Evolutionary conservation across 2,888 invertebrate species (phyloP).

Genomic region (Pristionchus entomophagus): DNA sequence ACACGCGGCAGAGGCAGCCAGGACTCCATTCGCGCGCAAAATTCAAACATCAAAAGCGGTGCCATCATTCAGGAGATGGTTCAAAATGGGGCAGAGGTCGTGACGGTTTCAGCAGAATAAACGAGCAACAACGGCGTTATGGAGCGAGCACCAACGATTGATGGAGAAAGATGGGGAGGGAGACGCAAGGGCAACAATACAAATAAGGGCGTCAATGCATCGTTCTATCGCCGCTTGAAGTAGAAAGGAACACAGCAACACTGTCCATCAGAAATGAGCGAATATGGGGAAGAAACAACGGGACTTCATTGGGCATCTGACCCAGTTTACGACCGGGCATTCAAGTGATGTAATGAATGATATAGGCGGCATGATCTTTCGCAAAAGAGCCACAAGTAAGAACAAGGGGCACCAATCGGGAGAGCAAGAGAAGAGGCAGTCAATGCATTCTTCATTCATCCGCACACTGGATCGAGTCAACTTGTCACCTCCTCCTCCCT

Average conservation of each 20-base stretch:
- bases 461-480: not conserved
- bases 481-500: constrained; percentile 11
- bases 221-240: not conserved
- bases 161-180: not conserved
- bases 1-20: too few relatives aligned
- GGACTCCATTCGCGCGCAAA: constrained; percentile 15
- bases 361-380: too few relatives aligned
- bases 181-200: too few relatives aligned
- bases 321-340: too few relatives aligned
- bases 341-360: too few relatives aligned
- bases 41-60: constrained; percentile 29
- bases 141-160: not conserved
- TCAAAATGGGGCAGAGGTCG: not conserved
- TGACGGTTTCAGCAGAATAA: not conserved
- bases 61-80: not conserved
- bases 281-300: too few relatives aligned
- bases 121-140: not conserved
- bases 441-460: not conserved
- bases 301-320: too few relatives aligned
- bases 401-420: too few relatives aligned
- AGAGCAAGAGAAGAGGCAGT: not conserved
- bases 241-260: too few relatives aligned
- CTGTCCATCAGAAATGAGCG: too few relatives aligned
- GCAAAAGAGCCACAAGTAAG: too few relatives aligned
- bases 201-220: not conserved